phyloP scores from a whole-genome alignment of 2,113 vertebrate species.

The Condylura cristata region DNA sequence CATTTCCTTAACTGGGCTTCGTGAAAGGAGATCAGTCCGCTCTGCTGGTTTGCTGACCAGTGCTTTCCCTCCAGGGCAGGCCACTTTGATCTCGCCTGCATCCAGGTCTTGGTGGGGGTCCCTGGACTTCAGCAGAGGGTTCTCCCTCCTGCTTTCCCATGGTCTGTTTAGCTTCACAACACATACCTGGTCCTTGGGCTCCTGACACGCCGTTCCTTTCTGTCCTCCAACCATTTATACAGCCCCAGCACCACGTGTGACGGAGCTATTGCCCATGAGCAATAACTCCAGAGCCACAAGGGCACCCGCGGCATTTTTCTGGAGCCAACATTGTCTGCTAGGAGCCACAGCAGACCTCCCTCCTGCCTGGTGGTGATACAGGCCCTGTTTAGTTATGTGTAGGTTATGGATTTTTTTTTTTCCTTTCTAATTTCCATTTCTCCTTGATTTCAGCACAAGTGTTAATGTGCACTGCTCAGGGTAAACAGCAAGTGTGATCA shows the following conservation, averaged over 20 bases:
- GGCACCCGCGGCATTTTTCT: constrained; percentile 65
- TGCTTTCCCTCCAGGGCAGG: neutral
- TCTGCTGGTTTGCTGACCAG: neutral
- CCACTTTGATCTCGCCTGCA: neutral
- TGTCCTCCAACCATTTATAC: constrained; percentile 61
- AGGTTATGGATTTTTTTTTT: neutral
- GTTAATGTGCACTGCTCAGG: neutral
- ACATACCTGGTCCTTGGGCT: constrained; percentile 59
- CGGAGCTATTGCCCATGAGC: neutral
- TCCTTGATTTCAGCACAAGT: constrained; percentile 25
- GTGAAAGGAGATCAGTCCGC: neutral
- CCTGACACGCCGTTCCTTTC: neutral
- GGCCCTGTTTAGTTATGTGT: accelerated
- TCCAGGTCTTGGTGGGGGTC: neutral
- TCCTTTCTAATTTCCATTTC: constrained; percentile 34
- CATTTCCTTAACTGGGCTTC: neutral
- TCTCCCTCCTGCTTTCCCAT: constrained; percentile 32
- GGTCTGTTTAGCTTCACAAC: constrained; percentile 44
- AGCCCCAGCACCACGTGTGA: neutral
- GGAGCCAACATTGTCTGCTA: constrained; percentile 51
- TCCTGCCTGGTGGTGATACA: constrained; percentile 20
- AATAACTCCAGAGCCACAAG: constrained; percentile 54
- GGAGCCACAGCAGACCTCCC: neutral
- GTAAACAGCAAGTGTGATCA: constrained; percentile 38
- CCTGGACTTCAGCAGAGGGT: neutral